phyloP scores from a whole-genome alignment of 2,113 vertebrate genomes.

The Pelmatolapia mariae region DNA sequence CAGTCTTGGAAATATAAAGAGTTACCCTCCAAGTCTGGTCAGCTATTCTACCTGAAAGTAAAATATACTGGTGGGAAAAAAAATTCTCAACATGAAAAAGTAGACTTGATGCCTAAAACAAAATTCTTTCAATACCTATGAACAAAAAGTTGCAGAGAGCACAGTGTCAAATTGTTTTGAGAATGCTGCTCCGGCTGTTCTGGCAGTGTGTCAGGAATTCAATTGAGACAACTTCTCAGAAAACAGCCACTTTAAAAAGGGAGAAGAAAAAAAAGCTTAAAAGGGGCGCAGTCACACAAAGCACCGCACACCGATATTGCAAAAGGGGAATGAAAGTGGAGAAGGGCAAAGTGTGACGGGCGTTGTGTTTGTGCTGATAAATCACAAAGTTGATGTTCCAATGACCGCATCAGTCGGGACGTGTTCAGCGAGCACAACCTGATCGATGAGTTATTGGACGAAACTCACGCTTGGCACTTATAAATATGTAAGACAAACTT shows the following conservation, averaged over 20 bases:
- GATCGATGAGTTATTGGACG: slow-evolving; percentile 26
- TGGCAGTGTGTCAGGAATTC: slow-evolving; percentile 1
- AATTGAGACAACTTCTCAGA: slow-evolving; percentile 5
- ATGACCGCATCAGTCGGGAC: slow-evolving; percentile 35
- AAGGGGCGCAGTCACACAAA: background rate
- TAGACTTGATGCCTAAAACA: background rate
- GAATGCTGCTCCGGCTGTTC: slow-evolving; percentile 13
- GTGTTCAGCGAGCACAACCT: slow-evolving; percentile 35
- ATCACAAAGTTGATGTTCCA: slow-evolving; percentile 25
- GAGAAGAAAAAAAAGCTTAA: background rate
- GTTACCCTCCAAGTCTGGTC: fast-evolving
- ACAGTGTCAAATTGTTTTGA: background rate
- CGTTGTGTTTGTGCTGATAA: slow-evolving; percentile 51
- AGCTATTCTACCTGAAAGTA: background rate
- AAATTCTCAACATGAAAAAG: background rate
- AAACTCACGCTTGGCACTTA: background rate
- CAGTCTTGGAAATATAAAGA: background rate
- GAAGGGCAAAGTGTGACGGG: background rate
- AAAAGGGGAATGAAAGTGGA: background rate
- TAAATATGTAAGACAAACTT: background rate
- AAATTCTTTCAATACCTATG: background rate
- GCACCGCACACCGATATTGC: background rate
- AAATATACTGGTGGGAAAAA: background rate
- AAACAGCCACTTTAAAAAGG: background rate
- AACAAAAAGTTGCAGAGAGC: background rate